These are phyloP conservation scores for Nematostella vectensis DNA, from an alignment of 92 coral and sea anemone species.

Conservation along the genomic window DNA sequence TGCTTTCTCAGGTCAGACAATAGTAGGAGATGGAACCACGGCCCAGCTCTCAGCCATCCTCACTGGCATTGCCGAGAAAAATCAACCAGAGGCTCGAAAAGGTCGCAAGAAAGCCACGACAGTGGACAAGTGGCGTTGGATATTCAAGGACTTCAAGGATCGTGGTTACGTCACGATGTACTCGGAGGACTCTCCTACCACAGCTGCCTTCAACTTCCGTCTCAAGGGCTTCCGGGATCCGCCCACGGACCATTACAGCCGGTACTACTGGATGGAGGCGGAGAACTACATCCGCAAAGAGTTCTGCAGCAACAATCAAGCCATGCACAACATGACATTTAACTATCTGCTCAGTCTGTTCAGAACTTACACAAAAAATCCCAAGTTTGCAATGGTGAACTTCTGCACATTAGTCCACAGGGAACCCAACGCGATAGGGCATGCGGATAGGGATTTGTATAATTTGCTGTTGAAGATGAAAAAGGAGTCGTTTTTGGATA, in stretches of 20 bases:
- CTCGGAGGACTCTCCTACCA: conserved; percentile 63
- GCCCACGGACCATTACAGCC: conserved; percentile 46
- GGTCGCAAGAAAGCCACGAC: conserved; percentile 28
- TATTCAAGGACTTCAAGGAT: conserved; percentile 34
- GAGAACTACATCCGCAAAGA: conserved; percentile 17
- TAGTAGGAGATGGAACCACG: conserved; percentile 67
- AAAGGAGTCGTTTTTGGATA: conserved; percentile 20
- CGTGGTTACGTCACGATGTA: conserved; percentile 65
- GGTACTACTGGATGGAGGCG: conserved; percentile 51
- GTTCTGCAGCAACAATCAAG: conserved; percentile 37
- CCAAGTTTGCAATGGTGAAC: conserved; percentile 32
- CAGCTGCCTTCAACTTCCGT: conserved; percentile 67
- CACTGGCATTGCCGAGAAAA: conserved; percentile 47
- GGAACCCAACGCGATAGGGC: conserved; percentile 26
- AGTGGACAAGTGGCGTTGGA: conserved; percentile 62
- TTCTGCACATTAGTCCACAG: conserved; percentile 34
- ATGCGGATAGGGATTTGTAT: conserved; percentile 31
- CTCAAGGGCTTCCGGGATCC: conserved; percentile 60
- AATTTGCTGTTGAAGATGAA: conserved; percentile 24
- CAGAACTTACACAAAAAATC: conserved; percentile 38
- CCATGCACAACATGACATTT: conserved; percentile 38
- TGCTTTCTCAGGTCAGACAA: conserved; percentile 22
- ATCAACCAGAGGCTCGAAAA: conserved; percentile 43
- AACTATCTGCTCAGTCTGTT: conserved; percentile 50
- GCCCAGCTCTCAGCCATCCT: conserved; percentile 61